Percentiles rank a stretch among this genome's conserved stretches.
Evolutionary conservation across 2,888 invertebrate species (phyloP).

Genomic region (Salpingus planirostris): DNA sequence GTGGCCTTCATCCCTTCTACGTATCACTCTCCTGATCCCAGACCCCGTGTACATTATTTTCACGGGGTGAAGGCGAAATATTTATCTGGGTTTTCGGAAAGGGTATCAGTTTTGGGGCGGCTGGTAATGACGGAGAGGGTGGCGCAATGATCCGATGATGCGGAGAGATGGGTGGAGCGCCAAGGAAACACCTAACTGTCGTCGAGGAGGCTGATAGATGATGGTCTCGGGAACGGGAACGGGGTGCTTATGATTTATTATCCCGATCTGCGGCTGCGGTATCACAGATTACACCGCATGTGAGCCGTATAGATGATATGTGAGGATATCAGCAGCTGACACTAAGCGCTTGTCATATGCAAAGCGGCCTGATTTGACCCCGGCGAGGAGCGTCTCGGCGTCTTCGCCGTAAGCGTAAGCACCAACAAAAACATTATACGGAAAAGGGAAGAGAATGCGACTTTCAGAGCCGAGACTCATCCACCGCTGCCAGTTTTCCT

Average conservation of each 20-base stretch:
- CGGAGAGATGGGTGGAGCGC: not conserved
- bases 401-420: conserved; percentile 2
- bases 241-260: conserved; percentile 40
- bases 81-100: too few relatives aligned
- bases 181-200: conserved; percentile 20
- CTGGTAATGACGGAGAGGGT: not conserved
- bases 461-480: too few relatives aligned
- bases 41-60: too few relatives aligned
- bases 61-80: too few relatives aligned
- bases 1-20: too few relatives aligned
- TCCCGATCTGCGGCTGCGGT: conserved; percentile 37
- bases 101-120: conserved; percentile 1
- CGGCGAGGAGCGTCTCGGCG: conserved; percentile 4
- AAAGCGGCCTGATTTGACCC: conserved; percentile 22
- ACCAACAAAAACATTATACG: conserved; percentile 8
- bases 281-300: conserved; percentile 39
- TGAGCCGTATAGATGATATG: conserved; percentile 37
- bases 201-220: conserved; percentile 30
- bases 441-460: too few relatives aligned
- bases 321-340: conserved; percentile 38
- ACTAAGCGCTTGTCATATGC: conserved; percentile 33
- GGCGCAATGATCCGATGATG: conserved; percentile 8
- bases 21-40: too few relatives aligned
- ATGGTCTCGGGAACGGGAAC: conserved; percentile 24
- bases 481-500: too few relatives aligned